Evolutionary conservation across 2,888 invertebrate species (phyloP), one percentile per base, ranked within the genome.

Genomic region (Stenurella melanura): DNA sequence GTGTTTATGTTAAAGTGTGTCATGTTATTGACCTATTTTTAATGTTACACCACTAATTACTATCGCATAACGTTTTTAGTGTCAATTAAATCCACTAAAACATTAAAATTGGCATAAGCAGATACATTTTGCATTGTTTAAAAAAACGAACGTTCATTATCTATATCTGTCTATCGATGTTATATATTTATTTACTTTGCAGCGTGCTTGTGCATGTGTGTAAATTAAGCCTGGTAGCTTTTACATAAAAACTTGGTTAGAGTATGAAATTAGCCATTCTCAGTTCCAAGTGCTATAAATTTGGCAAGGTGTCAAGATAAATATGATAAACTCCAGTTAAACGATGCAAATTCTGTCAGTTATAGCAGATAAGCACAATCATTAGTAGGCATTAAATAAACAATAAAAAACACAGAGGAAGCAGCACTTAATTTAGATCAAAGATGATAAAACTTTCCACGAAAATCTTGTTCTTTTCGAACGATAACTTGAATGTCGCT

Each of bases 231-330:
- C 19, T 11, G 19, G 12, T 30, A 60, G 15, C 60, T n/a, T 26
- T 26, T 60, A 15, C 26, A 60, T 30, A 26, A 26, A 60, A 26
- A 6, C 30, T 3, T 26, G 26, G 21, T n/a, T 17, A n/a, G 60
- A 15, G 26, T 60, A 26, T 21, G 17, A 61, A 34, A n/a, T 61
- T 30, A 61, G 7, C 17, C 34, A 3, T 34, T 21, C 30, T 69
- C 58, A 69, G 30, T 57, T 69, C 34, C 57, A 12, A 69, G 30
- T 17, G 61, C 61, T 34, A n/a, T 34, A 21, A 54, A 69, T 57
- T 69, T 69, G 69, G 58, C 69, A 57, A 6, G 17, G 17, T 9
- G 58, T 69, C 69, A 69, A 69, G 69, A 58, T 58, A 69, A 69
- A 69, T 57, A 69, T 34, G 18, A 57, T 57, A 57, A 26, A 69